Evolutionary conservation across 2,888 invertebrate genomes (phyloP).

Genomic region (Psylliodes chrysocephalus): DNA sequence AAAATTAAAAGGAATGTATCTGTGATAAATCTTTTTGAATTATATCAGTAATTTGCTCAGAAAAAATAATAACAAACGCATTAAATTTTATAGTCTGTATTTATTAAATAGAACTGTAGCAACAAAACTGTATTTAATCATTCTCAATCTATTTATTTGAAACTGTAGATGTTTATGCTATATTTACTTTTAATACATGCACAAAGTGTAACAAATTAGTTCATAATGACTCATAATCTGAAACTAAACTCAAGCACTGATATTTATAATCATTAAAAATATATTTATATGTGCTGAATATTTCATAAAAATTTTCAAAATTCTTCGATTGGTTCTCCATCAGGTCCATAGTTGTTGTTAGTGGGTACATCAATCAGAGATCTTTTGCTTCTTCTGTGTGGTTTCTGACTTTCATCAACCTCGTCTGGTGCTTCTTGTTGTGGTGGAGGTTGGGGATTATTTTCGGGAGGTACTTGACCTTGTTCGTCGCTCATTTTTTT

Average conservation of each 20-base stretch:
- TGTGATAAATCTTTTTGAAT: too few relatives aligned
- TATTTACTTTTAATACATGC: too few relatives aligned
- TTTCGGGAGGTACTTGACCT: neutral
- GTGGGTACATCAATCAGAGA: conserved; percentile 38
- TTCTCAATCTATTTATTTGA: too few relatives aligned
- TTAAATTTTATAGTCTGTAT: too few relatives aligned
- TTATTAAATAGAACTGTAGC: too few relatives aligned
- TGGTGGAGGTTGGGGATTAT: neutral
- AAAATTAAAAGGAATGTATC: too few relatives aligned
- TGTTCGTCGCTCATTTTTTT: conserved; percentile 23
- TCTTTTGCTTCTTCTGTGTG: conserved; percentile 32
- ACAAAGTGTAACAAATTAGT: too few relatives aligned
- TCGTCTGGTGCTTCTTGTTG: neutral
- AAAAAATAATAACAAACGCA: too few relatives aligned
- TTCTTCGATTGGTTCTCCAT: conserved; percentile 43
- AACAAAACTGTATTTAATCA: too few relatives aligned
- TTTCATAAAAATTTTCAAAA: conserved; percentile 28
- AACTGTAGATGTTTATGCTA: too few relatives aligned
- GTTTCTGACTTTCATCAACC: conserved; percentile 6
- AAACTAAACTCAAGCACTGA: neutral
- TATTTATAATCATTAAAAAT: neutral
- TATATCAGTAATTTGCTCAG: too few relatives aligned
- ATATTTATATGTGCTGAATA: neutral
- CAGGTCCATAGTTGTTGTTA: conserved; percentile 39
- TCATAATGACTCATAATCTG: too few relatives aligned